Base-by-base conservation (phyloP, 2,113 vertebrate genomes). In the Castor canadensis region DNA sequence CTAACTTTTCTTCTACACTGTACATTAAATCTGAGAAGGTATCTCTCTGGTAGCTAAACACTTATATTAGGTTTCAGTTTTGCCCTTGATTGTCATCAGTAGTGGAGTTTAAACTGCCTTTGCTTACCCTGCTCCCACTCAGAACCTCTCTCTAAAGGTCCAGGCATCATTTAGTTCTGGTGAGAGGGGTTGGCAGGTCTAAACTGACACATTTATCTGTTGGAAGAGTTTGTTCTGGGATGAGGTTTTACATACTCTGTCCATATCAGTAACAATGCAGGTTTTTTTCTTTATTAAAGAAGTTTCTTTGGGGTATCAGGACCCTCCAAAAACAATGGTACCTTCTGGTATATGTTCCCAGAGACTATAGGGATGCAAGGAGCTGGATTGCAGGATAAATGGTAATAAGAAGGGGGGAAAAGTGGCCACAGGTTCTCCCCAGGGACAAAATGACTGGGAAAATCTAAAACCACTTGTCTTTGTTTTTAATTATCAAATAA, bases 341-440 rank as follows among this genome's bases (percentile, higher is more conserved):
- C 43, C 60, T 91, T 69, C 72, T 94, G 28, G 15, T 73, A 67
- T 93, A 40, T 85, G 12, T 64, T 62, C 13, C 35, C 76, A 24
- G 60, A 85, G 60, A 26, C 60, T 62, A 0, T 73, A 75, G 76
- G 71, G 89, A 91, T 89, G 24, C 24, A 66, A 30, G 45, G 58
- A 87, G 30, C 24, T 58, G 12, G 64, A 6, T 64, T 69, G 7
- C 28, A 52, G 28, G 35, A 72, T 19, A 54, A 95, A 54, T 67
- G 32, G n/a, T 47, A 62, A 54, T n/a, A 47, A 73, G n/a, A 38
- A 30, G 9, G 26, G 35, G 72, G 4, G 30, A 56, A 4, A 26
- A 15, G 15, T 58, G 3, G 2, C 62, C 1, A 0, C 12, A 35
- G 40, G 3, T 54, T 49, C 1, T 35, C 45, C 28, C 1, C n/a